Evolutionary conservation across 2,797 vertebrate genomes (phyloP).

Genomic region (Mallotus villosus): DNA sequence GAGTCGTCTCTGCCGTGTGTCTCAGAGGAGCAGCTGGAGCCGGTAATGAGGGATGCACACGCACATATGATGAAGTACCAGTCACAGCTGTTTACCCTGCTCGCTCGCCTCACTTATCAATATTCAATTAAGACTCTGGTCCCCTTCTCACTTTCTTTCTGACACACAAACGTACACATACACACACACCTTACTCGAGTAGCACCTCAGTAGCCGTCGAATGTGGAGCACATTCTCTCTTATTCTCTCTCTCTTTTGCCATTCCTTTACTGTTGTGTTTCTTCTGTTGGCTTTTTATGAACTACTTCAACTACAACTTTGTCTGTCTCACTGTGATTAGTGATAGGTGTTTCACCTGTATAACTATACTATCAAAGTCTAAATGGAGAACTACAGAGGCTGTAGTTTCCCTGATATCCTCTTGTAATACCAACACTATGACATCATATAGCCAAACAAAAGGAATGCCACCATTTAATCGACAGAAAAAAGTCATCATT

Average conservation of each 20-base stretch:
- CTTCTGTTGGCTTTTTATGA: neutral
- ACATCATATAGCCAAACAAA: slow-evolving; percentile 10
- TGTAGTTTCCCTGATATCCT: slow-evolving; percentile 30
- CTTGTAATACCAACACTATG: neutral
- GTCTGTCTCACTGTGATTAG: neutral
- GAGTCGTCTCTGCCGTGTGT: slow-evolving; percentile 36
- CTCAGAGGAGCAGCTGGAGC: slow-evolving; percentile 65
- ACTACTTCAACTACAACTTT: neutral
- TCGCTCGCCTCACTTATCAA: slow-evolving; percentile 66
- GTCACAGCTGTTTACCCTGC: slow-evolving; percentile 67
- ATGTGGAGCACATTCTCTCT: slow-evolving; percentile 34
- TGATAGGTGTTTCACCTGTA: neutral
- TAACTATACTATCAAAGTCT: neutral
- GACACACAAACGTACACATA: slow-evolving; percentile 32
- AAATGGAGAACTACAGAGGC: neutral
- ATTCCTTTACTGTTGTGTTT: neutral
- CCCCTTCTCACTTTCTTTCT: slow-evolving; percentile 18
- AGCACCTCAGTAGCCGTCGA: slow-evolving; percentile 22
- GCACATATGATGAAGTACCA: slow-evolving; percentile 67
- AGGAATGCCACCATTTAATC: slow-evolving; percentile 45
- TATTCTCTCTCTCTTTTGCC: neutral
- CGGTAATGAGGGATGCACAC: slow-evolving; percentile 71
- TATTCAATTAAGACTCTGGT: slow-evolving; percentile 64
- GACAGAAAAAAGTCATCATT: slow-evolving; percentile 47
- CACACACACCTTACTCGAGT: neutral